Percentiles rank a stretch among this genome's conserved stretches.
Evolutionary conservation across 2,113 vertebrate species (phyloP).

Genomic region (Blennius ocellaris): DNA sequence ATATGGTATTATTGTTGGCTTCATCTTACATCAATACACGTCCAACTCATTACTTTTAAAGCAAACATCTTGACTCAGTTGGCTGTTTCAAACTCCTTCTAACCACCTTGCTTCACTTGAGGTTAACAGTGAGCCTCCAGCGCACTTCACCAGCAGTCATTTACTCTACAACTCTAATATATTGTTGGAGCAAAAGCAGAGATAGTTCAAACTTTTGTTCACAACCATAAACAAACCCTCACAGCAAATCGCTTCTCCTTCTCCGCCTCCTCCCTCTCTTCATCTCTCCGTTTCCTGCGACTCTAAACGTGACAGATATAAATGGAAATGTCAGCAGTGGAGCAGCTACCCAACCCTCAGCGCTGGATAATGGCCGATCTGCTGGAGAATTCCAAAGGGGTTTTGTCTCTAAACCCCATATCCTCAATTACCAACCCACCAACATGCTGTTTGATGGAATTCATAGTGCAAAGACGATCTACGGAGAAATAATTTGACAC

Average conservation of each 20-base stretch:
- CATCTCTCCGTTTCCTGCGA: conserved; percentile 6
- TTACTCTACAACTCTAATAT: conserved; percentile 16
- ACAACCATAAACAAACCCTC: conserved; percentile 37
- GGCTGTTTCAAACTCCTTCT: too few species aligned
- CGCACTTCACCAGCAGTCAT: conserved; percentile 11
- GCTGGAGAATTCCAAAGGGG: conserved; percentile 41
- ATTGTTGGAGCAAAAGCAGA: neutral
- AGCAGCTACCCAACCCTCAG: conserved; percentile 39
- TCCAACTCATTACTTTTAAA: too few species aligned
- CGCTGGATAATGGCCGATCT: conserved; percentile 63
- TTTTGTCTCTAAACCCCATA: conserved; percentile 47
- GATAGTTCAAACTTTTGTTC: conserved; percentile 25
- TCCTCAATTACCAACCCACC: conserved; percentile 57
- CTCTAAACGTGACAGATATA: conserved; percentile 54
- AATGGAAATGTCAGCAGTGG: conserved; percentile 63
- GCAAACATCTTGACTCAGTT: too few species aligned
- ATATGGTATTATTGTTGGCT: neutral
- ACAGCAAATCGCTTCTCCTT: conserved; percentile 1
- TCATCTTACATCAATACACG: neutral
- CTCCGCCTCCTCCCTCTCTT: neutral
- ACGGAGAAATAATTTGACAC: too few species aligned
- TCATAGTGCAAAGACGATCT: conserved; percentile 10
- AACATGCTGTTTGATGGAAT: conserved; percentile 35
- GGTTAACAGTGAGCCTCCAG: neutral
- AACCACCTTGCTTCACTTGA: neutral